These are phyloP conservation scores for Nephrocerus scutellatus DNA, from an alignment of 2,888 invertebrate genomes.

Conservation along the genomic window DNA sequence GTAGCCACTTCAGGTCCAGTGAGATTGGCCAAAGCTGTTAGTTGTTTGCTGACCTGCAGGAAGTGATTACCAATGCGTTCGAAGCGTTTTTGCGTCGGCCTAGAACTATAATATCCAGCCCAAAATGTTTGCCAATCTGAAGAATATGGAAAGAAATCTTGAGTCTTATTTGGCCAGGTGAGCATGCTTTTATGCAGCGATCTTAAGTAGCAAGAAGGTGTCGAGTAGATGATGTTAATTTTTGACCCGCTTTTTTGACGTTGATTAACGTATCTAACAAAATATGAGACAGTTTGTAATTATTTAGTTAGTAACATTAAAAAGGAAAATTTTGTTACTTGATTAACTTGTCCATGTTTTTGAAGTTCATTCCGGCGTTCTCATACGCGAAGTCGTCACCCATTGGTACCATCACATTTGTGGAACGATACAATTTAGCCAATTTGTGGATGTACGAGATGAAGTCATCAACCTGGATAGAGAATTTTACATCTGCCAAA, in stretches of 20 bases:
- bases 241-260: conserved; percentile 54
- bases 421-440: conserved; percentile 54
- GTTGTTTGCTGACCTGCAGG: conserved; percentile 71
- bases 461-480: conserved; percentile 53
- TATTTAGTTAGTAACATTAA: too few relatives aligned
- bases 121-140: conserved; percentile 80
- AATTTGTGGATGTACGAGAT: conserved; percentile 52
- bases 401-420: conserved; percentile 83
- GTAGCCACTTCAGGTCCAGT: conserved; percentile 16
- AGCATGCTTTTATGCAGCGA: conserved; percentile 64
- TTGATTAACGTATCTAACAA: conserved; percentile 64
- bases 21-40: conserved; percentile 54
- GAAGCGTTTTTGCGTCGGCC: conserved; percentile 72
- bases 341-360: conserved; percentile 83
- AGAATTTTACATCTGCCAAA: too few relatives aligned
- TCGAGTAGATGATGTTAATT: conserved; percentile 76
- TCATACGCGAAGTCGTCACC: conserved; percentile 89
- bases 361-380: conserved; percentile 68
- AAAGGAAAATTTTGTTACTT: too few relatives aligned
- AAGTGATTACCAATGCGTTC: conserved; percentile 70
- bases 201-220: conserved; percentile 78
- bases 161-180: conserved; percentile 64
- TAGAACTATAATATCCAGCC: conserved; percentile 86
- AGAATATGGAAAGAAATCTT: conserved; percentile 91
- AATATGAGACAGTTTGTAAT: too few relatives aligned